phyloP scores from a whole-genome alignment of 2,113 vertebrate species.

The Myotis lucifugus region DNA sequence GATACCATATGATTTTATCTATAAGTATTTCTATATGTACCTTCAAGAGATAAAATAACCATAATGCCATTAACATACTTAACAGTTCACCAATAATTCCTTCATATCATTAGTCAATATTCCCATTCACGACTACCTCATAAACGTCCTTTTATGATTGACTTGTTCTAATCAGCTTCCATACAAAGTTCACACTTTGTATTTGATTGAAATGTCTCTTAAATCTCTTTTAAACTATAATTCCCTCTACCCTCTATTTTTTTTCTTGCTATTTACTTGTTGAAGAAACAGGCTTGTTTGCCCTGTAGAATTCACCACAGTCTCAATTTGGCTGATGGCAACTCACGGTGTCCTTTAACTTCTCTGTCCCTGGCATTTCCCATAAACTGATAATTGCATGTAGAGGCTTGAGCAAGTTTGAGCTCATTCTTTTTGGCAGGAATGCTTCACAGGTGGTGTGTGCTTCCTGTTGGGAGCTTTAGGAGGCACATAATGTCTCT shows the following conservation, averaged over 20 bases:
- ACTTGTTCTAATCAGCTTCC: background rate
- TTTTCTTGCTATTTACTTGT: background rate
- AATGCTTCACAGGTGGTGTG: background rate
- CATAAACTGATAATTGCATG: background rate
- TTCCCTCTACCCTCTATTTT: background rate
- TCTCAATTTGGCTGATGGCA: background rate
- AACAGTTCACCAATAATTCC: background rate
- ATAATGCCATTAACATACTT: background rate
- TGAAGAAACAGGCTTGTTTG: conserved; percentile 9
- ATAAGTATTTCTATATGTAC: background rate
- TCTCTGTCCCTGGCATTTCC: background rate
- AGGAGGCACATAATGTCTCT: accelerated
- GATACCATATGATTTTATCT: background rate
- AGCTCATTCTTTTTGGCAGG: background rate
- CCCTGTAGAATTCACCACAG: background rate
- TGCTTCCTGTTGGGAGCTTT: background rate
- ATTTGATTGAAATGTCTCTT: background rate
- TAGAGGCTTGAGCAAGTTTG: background rate
- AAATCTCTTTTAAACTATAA: background rate
- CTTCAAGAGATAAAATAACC: background rate
- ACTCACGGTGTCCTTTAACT: background rate
- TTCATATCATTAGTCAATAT: background rate
- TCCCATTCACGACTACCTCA: background rate
- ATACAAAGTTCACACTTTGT: background rate
- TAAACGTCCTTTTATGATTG: background rate